Evolutionary conservation across 2,888 invertebrate species (phyloP).

Genomic region (Caenorhabditis sp.): DNA sequence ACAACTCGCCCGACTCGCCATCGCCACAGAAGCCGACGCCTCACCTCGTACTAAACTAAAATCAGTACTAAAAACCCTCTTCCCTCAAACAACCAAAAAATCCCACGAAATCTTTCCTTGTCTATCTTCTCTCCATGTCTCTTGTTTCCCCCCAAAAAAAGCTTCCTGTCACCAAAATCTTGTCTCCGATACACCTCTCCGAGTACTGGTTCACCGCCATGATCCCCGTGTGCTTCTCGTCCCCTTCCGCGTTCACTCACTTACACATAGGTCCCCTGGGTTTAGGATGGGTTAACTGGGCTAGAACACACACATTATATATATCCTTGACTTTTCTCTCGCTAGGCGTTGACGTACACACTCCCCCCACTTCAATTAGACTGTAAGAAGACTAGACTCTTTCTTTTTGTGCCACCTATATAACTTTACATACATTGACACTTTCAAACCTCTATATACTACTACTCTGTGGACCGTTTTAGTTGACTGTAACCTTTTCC

Average conservation of each 20-base stretch:
- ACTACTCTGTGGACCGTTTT: slow-evolving; percentile 7
- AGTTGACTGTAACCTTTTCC: slow-evolving; percentile 35
- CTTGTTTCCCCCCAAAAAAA: neutral
- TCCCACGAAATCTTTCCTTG: slow-evolving; percentile 9
- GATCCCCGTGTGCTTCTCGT: slow-evolving; percentile 45
- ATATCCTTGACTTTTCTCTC: slow-evolving; percentile 8
- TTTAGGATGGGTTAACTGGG: slow-evolving; percentile 50
- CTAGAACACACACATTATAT: slow-evolving; percentile 47
- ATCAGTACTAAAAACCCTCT: no score
- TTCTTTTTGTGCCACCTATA: neutral
- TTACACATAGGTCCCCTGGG: slow-evolving; percentile 33
- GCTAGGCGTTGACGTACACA: slow-evolving; percentile 35
- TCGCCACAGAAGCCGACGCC: neutral
- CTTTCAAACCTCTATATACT: neutral
- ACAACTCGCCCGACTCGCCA: neutral
- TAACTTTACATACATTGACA: no score
- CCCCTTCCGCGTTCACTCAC: no score
- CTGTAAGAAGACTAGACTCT: slow-evolving; percentile 41
- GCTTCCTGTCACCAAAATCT: slow-evolving; percentile 16
- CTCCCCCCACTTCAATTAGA: slow-evolving; percentile 23
- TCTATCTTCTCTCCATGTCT: slow-evolving; percentile 5
- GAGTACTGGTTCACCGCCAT: slow-evolving; percentile 5
- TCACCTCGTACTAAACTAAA: neutral
- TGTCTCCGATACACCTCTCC: neutral
- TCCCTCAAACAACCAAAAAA: neutral